Conservation (phyloP, 1,140 invertebrate species). For the Harpegnathos saltator region DNA sequence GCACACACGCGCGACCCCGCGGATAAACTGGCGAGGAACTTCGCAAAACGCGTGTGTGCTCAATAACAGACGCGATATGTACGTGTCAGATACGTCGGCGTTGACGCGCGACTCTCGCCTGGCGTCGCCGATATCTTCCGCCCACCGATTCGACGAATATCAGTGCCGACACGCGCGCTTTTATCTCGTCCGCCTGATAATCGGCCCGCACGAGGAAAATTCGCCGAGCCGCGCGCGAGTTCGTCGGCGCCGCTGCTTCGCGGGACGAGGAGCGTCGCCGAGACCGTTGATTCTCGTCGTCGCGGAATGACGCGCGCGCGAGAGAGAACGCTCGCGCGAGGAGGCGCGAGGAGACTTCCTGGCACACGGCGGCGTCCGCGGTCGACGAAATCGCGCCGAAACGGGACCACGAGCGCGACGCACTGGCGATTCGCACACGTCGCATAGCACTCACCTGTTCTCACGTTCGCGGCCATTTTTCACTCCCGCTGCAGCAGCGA, state of each 20-base stretch:
- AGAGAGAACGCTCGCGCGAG: neutral
- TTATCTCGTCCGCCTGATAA: conserved; percentile 34
- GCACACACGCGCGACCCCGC: neutral
- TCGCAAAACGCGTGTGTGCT: too few species aligned
- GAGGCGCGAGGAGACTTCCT: neutral
- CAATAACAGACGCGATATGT: too few species aligned
- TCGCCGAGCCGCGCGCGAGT: neutral
- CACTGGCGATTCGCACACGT: conserved; percentile 43
- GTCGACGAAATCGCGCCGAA: neutral
- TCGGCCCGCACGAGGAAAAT: neutral
- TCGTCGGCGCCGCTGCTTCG: conserved; percentile 4
- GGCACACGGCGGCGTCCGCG: neutral
- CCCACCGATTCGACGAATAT: neutral
- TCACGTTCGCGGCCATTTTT: conserved; percentile 81
- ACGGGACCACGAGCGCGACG: neutral
- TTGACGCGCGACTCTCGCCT: too few species aligned
- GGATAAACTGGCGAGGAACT: too few species aligned
- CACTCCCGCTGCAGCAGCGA: conserved; percentile 53
- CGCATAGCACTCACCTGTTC: conserved; percentile 78
- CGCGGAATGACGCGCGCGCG: too few species aligned
- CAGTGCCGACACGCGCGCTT: neutral
- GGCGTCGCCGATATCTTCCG: neutral
- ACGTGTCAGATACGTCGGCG: too few species aligned
- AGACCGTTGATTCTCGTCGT: too few species aligned
- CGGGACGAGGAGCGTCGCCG: too few species aligned